Conservation (phyloP, 2,797 vertebrate genomes). For the Amblyraja radiata region DNA sequence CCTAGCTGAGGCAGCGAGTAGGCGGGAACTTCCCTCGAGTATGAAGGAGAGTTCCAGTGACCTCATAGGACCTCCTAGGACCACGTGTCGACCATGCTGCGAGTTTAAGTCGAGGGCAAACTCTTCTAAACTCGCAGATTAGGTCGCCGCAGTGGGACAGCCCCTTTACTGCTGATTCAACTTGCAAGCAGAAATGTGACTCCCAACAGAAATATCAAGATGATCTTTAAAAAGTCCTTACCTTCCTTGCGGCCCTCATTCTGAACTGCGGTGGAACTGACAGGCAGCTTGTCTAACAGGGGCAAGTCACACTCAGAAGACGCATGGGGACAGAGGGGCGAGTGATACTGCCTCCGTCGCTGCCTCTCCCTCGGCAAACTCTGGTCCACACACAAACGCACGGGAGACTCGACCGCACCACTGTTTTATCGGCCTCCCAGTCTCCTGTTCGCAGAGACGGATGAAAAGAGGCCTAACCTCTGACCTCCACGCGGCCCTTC, state of each 20-base stretch:
- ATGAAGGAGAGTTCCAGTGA: no score
- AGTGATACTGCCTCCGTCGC: neutral
- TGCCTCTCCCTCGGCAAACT: neutral
- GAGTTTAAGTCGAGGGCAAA: no score
- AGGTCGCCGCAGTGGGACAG: no score
- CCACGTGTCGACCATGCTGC: no score
- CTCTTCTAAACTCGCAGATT: no score
- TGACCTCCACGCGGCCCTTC: neutral
- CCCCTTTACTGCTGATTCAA: no score
- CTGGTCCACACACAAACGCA: neutral
- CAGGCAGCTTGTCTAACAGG: neutral
- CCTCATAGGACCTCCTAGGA: no score
- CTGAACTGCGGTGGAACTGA: neutral
- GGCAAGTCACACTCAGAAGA: neutral
- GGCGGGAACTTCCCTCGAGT: no score
- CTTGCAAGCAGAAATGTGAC: no score
- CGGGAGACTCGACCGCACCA: no score
- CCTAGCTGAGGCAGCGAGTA: no score
- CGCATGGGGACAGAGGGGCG: neutral
- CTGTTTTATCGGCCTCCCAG: neutral
- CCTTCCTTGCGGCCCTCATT: constrained; percentile 29
- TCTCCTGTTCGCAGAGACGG: neutral
- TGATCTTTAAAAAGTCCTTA: neutral
- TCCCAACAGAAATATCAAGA: no score
- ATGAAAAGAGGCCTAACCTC: neutral